Evolutionary conservation across 2,888 invertebrate genomes (phyloP), one percentile per base, ranked within the genome.

Genomic region (Amblyjoppa fuscipennis): DNA sequence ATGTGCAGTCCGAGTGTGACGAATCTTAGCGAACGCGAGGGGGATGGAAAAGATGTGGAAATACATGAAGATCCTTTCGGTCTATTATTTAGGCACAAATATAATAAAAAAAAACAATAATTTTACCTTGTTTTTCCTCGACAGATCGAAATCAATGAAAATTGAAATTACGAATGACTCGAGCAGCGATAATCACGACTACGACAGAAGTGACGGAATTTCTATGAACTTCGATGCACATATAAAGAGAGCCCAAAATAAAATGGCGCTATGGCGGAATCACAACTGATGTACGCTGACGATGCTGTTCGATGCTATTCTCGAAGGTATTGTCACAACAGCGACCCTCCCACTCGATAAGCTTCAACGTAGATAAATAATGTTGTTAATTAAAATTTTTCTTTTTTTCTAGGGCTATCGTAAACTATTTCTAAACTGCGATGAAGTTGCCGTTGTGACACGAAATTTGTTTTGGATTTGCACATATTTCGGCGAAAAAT

Each of bases 111-210:
- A 20, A 31, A 31, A 49, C 70, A 16, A 59, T n/a, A 64, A 73
- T 77, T 75, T 87, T 80, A 81, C 70, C 85, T 59, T 81, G 81
- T 68, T 87, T 83, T 61, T 75, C 70, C 28, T 77, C 20, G 69
- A 28, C 59, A 64, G 83, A 85, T 78, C 74, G 73, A 64, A 80
- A 76, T 82, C 82, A 80, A 76, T 80, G 76, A 73, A 83, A 83
- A 83, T 83, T 83, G 83, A 80, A 85, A 83, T 80, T 80, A 85
- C 82, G 71, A 82, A 80, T 77, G 74, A 71, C 82, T 59, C 69
- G 53, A 51, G 16, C 34, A 66, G 53, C 49, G 34, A 66, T 66
- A 34, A 66, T 28, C 49, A 20, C 74, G 74, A 74, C 59, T 61
- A 31, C 16, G 61, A 64, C 75, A 61, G 73, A 56, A 73, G 20